Conservation (phyloP, 2,113 vertebrate genomes). For the Sprattus sprattus region DNA sequence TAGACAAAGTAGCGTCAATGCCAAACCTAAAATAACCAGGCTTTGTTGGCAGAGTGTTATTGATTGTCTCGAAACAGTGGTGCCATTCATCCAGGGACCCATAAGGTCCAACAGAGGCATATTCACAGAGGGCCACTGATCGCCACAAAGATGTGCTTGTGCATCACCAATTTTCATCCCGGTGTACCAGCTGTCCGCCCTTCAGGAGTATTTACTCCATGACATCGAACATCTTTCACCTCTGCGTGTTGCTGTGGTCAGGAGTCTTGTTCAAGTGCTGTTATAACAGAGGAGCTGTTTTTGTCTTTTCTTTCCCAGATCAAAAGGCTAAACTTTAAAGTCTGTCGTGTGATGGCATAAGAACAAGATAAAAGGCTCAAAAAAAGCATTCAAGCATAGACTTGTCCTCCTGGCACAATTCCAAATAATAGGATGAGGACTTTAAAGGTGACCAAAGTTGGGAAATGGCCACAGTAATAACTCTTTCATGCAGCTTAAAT, state of each 20-base stretch:
- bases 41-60: background rate
- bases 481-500: background rate
- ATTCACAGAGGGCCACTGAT: background rate
- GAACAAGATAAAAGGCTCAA: conserved; percentile 2
- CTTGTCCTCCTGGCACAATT: background rate
- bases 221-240: background rate
- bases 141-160: background rate
- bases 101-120: background rate
- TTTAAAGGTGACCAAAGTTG: background rate
- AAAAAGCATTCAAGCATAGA: conserved; percentile 32
- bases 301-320: background rate
- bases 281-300: background rate
- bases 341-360: background rate
- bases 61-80: background rate
- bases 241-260: background rate
- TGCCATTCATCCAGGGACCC: background rate
- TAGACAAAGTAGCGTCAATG: background rate
- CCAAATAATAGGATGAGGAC: background rate
- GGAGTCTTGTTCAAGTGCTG: background rate
- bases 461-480: background rate
- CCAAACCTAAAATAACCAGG: background rate
- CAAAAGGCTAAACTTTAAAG: background rate
- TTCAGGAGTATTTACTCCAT: background rate
- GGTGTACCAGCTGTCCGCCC: background rate
- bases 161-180: background rate